Conservation (phyloP, 2,113 vertebrate genomes). For the Haemorhous mexicanus region DNA sequence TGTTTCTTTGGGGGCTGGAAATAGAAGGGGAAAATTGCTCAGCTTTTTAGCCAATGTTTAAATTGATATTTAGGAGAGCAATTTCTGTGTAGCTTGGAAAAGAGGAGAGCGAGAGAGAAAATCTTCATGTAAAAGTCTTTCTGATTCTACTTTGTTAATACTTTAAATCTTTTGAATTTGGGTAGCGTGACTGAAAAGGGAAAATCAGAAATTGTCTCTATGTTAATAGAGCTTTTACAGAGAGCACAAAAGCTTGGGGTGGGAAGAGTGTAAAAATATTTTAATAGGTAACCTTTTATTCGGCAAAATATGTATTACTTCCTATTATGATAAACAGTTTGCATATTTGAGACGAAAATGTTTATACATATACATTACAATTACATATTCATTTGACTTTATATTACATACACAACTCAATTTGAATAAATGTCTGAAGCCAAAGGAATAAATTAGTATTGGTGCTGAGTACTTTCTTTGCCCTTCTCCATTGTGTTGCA, state of each 20-base stretch:
- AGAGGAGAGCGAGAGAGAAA: not conserved
- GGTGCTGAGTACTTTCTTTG: constrained; percentile 54
- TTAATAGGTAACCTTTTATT: constrained; percentile 75
- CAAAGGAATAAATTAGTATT: constrained; percentile 69
- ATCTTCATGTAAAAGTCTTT: not conserved
- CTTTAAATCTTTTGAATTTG: constrained; percentile 54
- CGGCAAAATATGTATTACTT: constrained; percentile 71
- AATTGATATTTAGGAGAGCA: constrained; percentile 8
- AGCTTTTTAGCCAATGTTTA: constrained; percentile 31
- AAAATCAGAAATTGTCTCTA: constrained; percentile 45
- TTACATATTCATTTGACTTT: constrained; percentile 75
- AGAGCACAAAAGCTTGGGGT: constrained; percentile 48
- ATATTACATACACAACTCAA: constrained; percentile 72
- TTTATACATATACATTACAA: constrained; percentile 74
- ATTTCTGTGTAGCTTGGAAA: not conserved
- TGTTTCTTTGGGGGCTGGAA: constrained; percentile 6
- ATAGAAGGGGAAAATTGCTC: constrained; percentile 7
- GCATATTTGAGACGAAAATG: constrained; percentile 71
- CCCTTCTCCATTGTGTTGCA: constrained; percentile 67
- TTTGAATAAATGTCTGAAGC: constrained; percentile 74
- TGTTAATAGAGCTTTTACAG: constrained; percentile 59
- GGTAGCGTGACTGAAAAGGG: not conserved
- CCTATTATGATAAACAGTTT: constrained; percentile 74
- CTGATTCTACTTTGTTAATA: constrained; percentile 30
- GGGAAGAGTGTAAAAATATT: constrained; percentile 50